These are phyloP conservation scores for Mamestra brassicae DNA, from an alignment of 2,888 invertebrate species.

Conservation along the genomic window DNA sequence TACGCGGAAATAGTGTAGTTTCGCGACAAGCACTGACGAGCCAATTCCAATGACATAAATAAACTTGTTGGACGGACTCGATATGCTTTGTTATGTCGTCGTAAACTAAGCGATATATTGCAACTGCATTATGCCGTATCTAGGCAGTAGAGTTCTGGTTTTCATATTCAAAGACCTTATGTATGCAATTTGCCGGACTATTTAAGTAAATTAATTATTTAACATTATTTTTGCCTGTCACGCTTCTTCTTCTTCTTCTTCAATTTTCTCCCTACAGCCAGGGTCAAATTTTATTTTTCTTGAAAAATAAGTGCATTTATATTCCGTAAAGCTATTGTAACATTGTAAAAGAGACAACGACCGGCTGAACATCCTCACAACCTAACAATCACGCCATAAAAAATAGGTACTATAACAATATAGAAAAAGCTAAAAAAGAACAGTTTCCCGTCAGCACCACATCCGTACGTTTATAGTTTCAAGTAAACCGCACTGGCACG, in stretches of 20 bases:
- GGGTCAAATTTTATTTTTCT: too few relatives aligned
- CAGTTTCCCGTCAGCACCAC: slow-evolving; percentile 58
- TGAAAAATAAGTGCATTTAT: too few relatives aligned
- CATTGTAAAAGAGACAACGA: background rate
- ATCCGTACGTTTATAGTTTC: slow-evolving; percentile 70
- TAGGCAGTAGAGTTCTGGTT: background rate
- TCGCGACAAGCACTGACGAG: slow-evolving; percentile 53
- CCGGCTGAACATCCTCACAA: slow-evolving; percentile 4
- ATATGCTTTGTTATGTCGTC: slow-evolving; percentile 50
- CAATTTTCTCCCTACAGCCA: too few relatives aligned
- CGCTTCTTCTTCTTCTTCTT: too few relatives aligned
- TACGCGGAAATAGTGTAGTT: slow-evolving; percentile 55
- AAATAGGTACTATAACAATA: slow-evolving; percentile 10
- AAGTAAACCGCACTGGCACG: slow-evolving; percentile 77
- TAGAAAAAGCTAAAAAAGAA: slow-evolving; percentile 23
- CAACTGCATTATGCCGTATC: slow-evolving; percentile 49
- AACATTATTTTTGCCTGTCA: too few relatives aligned
- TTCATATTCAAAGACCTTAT: background rate
- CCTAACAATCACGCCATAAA: slow-evolving; percentile 16
- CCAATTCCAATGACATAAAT: slow-evolving; percentile 52
- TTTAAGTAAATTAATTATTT: too few relatives aligned
- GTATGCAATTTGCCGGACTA: background rate
- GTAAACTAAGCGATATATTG: slow-evolving; percentile 53
- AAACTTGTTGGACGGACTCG: slow-evolving; percentile 50
- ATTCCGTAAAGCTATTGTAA: too few relatives aligned